Percentiles rank a stretch among this genome's conserved stretches.
Evolutionary conservation across 2,113 vertebrate genomes (phyloP).

Genomic region (Centrocercus urophasianus): DNA sequence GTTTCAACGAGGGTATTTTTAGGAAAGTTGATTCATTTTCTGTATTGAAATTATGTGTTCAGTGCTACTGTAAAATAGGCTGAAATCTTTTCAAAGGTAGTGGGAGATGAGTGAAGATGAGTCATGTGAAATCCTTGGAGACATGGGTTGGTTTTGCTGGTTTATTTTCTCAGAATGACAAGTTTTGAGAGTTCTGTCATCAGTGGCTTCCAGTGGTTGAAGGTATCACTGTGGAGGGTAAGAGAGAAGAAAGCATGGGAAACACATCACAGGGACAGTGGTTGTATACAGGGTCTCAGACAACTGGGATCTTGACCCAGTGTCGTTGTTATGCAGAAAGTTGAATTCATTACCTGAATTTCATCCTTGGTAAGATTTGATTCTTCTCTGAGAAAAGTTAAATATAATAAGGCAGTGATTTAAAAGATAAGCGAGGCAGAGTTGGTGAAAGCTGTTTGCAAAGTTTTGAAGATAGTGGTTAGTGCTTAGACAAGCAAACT

Average conservation of each 20-base stretch:
- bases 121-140: not conserved
- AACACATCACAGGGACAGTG: fast-evolving
- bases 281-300: not conserved
- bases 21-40: not conserved
- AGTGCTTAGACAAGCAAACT: not conserved
- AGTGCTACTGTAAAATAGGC: not conserved
- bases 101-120: not conserved
- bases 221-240: not conserved
- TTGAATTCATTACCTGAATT: not conserved
- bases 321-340: not conserved
- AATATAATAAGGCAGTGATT: not conserved
- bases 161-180: not conserved
- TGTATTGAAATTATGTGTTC: fast-evolving
- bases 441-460: not conserved
- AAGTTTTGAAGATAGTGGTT: not conserved
- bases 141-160: not conserved
- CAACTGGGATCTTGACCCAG: not conserved
- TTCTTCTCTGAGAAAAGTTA: not conserved
- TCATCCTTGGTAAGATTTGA: not conserved
- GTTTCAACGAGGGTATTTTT: not conserved
- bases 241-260: not conserved
- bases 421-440: not conserved
- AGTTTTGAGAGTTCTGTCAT: not conserved
- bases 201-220: not conserved
- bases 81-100: not conserved